These are phyloP conservation scores for Diaperis boleti DNA, from an alignment of 2,888 invertebrate genomes.

Conservation along the genomic window DNA sequence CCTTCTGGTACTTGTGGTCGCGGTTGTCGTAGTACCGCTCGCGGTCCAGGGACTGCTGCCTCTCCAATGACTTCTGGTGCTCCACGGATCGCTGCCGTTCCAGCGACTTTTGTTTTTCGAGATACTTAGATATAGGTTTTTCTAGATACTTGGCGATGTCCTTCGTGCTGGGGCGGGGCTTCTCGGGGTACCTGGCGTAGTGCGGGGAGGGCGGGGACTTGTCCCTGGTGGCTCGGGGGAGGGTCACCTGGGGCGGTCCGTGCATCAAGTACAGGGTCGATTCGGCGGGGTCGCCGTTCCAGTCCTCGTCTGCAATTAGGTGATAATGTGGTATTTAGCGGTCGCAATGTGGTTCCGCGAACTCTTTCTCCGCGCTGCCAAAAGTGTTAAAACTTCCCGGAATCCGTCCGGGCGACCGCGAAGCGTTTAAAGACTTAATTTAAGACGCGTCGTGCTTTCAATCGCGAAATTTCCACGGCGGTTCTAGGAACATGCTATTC, in stretches of 20 bases:
- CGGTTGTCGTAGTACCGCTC: conserved; percentile 45
- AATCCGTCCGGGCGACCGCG: too few species aligned
- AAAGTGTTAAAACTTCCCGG: too few species aligned
- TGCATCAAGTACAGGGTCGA: conserved; percentile 73
- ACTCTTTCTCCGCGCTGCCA: too few species aligned
- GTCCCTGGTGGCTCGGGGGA: conserved; percentile 58
- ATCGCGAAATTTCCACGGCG: too few species aligned
- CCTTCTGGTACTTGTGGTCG: conserved; percentile 41
- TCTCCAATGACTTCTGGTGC: conserved; percentile 38
- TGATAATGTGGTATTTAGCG: too few species aligned
- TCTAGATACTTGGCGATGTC: conserved; percentile 53
- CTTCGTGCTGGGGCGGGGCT: conserved; percentile 59
- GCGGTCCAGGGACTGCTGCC: conserved; percentile 45
- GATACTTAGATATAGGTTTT: conserved; percentile 56
- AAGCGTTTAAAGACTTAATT: too few species aligned
- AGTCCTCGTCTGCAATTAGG: conserved; percentile 79
- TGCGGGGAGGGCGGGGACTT: conserved; percentile 51
- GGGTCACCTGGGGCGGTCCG: conserved; percentile 65
- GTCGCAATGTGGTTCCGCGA: too few species aligned
- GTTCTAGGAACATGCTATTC: too few species aligned
- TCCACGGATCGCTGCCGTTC: conserved; percentile 40
- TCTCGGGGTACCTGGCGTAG: conserved; percentile 49
- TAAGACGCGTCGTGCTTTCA: too few species aligned
- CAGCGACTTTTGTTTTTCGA: conserved; percentile 56
- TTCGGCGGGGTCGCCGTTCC: conserved; percentile 75